Conservation (phyloP, 2,113 vertebrate genomes). For the Hepsetus odoe region DNA sequence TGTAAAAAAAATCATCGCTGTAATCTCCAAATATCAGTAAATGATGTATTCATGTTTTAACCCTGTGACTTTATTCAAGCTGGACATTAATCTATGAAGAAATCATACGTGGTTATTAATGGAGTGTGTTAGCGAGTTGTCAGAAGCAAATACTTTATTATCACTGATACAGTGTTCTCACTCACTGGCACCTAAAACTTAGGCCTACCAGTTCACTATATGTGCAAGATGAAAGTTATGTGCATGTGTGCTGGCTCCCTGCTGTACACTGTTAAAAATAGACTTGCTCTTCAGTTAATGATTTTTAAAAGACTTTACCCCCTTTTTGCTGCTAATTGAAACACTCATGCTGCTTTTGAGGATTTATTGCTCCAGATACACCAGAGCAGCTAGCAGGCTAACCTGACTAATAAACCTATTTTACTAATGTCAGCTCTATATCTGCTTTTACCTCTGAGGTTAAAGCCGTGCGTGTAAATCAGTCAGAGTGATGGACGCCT, state of each 20-base stretch:
- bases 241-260: not conserved
- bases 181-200: not conserved
- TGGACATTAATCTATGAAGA: constrained; percentile 32
- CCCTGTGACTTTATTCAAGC: not conserved
- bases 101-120: not conserved
- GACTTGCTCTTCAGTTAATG: constrained; percentile 36
- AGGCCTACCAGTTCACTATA: constrained; percentile 10
- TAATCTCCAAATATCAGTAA: too few species aligned
- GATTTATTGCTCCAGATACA: constrained; percentile 21
- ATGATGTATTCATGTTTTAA: constrained; percentile 1
- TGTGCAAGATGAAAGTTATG: not conserved
- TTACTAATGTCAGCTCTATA: constrained; percentile 14
- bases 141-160: not conserved
- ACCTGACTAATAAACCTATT: constrained; percentile 40
- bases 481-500: constrained; percentile 3
- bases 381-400: constrained; percentile 5
- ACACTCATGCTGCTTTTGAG: constrained; percentile 20
- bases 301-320: constrained; percentile 37
- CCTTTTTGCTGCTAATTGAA: constrained; percentile 31
- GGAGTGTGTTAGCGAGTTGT: not conserved
- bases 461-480: constrained; percentile 21
- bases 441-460: constrained; percentile 17
- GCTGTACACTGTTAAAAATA: constrained; percentile 41
- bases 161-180: not conserved
- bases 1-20: too few species aligned